These are phyloP conservation scores for Pseudococcus viburni DNA, from an alignment of 2,888 invertebrate genomes.

Conservation along the genomic window DNA sequence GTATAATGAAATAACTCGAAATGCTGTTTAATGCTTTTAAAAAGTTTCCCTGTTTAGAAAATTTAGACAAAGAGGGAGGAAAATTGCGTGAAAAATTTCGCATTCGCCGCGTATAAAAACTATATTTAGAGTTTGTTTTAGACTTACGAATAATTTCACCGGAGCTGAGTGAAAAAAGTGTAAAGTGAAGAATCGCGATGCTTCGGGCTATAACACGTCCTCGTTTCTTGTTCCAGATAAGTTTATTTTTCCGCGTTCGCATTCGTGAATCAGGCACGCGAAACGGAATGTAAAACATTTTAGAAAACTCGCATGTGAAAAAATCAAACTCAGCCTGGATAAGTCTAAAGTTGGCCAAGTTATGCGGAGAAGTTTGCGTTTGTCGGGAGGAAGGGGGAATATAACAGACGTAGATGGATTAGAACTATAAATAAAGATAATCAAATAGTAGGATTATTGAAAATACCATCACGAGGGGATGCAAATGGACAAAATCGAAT, in stretches of 20 bases:
- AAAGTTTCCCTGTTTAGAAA: not conserved
- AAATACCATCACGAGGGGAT: too few relatives aligned
- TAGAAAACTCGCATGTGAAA: not conserved
- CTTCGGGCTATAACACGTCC: not conserved
- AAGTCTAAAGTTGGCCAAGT: not conserved
- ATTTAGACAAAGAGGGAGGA: not conserved
- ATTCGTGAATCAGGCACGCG: not conserved
- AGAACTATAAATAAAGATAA: too few relatives aligned
- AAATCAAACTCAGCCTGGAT: not conserved
- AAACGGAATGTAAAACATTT: conserved; percentile 11
- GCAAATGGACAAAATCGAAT: too few relatives aligned
- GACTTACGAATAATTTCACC: conserved; percentile 1
- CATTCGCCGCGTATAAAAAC: not conserved
- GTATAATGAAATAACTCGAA: conserved; percentile 14
- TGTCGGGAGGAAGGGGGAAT: not conserved
- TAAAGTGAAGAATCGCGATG: not conserved
- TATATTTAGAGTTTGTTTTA: not conserved
- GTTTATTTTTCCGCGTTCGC: not conserved
- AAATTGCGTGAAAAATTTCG: conserved; percentile 3
- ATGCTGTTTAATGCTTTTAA: not conserved
- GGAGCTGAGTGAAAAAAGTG: not conserved
- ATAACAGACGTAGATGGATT: too few relatives aligned
- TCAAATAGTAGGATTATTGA: too few relatives aligned
- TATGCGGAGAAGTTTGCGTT: too few relatives aligned
- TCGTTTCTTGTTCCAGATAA: not conserved